These are phyloP conservation scores for Catamblyrhynchus diadema DNA, from an alignment of 2,797 vertebrate species.

Conservation along the genomic window DNA sequence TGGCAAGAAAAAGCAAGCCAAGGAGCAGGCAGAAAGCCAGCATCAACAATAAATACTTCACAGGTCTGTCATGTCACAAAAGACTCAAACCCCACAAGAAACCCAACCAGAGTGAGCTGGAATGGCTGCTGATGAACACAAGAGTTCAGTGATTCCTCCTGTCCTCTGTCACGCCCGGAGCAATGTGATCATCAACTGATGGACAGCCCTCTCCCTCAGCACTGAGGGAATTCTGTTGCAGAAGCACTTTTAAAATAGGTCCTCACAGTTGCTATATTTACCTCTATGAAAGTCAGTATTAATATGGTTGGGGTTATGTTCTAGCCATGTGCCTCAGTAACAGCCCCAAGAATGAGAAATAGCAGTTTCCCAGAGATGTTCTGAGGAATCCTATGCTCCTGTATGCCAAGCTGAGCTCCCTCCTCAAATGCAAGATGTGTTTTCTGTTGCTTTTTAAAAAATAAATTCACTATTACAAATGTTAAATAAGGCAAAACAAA, in stretches of 20 bases:
- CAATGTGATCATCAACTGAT: rapidly evolving
- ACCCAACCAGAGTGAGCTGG: neutral
- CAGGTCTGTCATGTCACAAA: neutral
- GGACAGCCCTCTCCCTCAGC: neutral
- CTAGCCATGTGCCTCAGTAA: neutral
- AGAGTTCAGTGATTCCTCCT: neutral
- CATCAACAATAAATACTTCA: neutral
- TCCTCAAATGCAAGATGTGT: neutral
- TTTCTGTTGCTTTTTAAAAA: neutral
- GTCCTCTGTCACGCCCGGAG: neutral
- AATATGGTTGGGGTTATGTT: neutral
- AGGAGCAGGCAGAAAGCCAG: neutral
- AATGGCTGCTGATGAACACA: neutral
- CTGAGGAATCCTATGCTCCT: neutral
- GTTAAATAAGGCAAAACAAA: neutral
- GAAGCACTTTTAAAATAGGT: conserved; percentile 2
- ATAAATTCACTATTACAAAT: neutral
- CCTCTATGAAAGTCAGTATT: neutral
- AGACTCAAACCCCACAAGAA: neutral
- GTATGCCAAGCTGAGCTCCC: neutral
- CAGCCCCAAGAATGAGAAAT: neutral
- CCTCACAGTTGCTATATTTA: neutral
- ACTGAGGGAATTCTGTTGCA: neutral
- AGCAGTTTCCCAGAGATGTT: neutral
- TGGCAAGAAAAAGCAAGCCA: neutral